Evolutionary conservation across 1,140 invertebrate genomes (phyloP), one percentile per base, ranked within the genome.

Genomic region (Drosophila bocqueti): DNA sequence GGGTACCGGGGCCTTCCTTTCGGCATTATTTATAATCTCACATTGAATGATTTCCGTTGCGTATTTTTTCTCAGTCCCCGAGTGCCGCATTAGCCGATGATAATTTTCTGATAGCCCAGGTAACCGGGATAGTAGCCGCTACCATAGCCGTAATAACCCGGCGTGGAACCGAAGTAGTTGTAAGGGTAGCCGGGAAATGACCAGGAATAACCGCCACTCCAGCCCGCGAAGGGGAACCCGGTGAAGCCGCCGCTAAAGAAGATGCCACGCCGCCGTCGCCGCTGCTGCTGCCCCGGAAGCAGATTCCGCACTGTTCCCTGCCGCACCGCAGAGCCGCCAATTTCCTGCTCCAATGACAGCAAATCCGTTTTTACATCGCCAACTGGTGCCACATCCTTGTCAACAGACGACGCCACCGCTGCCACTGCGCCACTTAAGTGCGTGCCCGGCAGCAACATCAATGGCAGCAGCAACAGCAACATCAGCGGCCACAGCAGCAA

Each of bases 271-370:
- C 83, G 80, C 8, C 24, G 55, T n/a, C 43, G 68, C 49, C 49
- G 61, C 29, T 49, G 45, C 47, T 29, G 47, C 24, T 29, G 50
- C 24, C 10, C 58, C 52, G 26, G 42, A 50, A 42, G 34, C 72
- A 31, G 43, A 43, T 49, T 38, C 11, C 54, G 42, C 52, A 34
- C 26, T 13, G 36, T 16, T 18, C 10, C 50, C 16, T 18, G 29
- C 49, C 34, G 21, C 50, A 66, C 66, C 77, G 60, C 57, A 71
- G 75, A 81, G 84, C 85, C 85, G 81, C 81, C 84, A 87, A 87
- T 87, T 87, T 87, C 84, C 84, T 89, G 84, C 85, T 87, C 63
- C 69, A 87, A 90, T 87, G 84, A 90, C 84, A 81, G 84, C 66
- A 87, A 75, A 87, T 87, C 84, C 84, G 84, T 79, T 87, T 89